Evolutionary conservation across 1,140 invertebrate species (phyloP), one percentile per base, ranked within the genome.

Genomic region (Drosophila miranda): DNA sequence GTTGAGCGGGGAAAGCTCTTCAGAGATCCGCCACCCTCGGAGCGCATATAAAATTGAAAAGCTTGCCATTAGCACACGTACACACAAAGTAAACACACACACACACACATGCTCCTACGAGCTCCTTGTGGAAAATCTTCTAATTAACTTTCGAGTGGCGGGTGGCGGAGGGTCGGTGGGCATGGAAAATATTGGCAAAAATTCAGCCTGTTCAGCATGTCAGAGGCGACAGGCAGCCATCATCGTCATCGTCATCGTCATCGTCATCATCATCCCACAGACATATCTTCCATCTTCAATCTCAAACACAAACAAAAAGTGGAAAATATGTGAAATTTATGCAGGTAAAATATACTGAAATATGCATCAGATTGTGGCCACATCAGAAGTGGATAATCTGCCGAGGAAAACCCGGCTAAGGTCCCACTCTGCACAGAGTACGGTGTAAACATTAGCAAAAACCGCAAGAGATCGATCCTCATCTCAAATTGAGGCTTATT

Each of bases 131-230:
- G 46, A 59, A 53, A 74, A 79, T 75, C 66, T 84, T 79, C 52
- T 79, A 79, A 83, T 83, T 79, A 83, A 78, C 75, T 83, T 84
- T 83, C 26, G 69, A 84, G 80, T 71, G 23, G 23, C 4, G 23
- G 23, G 23, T 0, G 23, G 0, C 3, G 23, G 23, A 5, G 3
- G 21, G 21, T 1, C 4, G 34, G 34, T 11, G 34, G 9, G n/a
- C 61, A 55, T 57, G 50, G 57, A 64, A 67, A 68, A 84, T 79
- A 75, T 83, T 79, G 73, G 72, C 62, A 68, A 53, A 64, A 60
- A 52, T 60, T 79, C 59, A 51, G 64, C 63, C 38, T 43, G 51
- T 60, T 69, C 61, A 50, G n/a, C 50, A 45, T 42, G 11, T 21
- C 45, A 43, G 9, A 23, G 45, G 28, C 23, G 41, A 16, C 48